Conservation (phyloP, 2,797 vertebrate genomes). For the Zenarchopterus dispar region DNA sequence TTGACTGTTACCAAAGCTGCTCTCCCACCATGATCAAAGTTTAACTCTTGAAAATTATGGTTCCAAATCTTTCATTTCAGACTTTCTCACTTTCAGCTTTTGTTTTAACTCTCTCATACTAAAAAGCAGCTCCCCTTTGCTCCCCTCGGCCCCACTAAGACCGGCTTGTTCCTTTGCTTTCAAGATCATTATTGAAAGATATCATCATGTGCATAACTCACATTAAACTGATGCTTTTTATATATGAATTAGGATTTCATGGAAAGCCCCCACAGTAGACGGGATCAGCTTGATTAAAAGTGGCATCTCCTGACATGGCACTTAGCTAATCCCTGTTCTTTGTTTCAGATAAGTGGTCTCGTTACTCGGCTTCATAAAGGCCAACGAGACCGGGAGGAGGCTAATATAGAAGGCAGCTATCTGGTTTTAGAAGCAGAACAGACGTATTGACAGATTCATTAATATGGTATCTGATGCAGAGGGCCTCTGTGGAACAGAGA, state of each 20-base stretch:
- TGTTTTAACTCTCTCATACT: too few relatives aligned
- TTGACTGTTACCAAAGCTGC: too few relatives aligned
- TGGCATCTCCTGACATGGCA: slow-evolving; percentile 32
- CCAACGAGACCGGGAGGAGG: slow-evolving; percentile 28
- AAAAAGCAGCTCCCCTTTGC: too few relatives aligned
- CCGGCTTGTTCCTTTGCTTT: neutral
- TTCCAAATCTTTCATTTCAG: too few relatives aligned
- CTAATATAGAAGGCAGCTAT: slow-evolving; percentile 37
- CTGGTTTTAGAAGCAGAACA: slow-evolving; percentile 51
- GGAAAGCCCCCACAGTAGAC: slow-evolving; percentile 15
- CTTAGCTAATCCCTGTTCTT: slow-evolving; percentile 41
- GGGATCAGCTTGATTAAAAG: slow-evolving; percentile 51
- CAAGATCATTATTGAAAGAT: neutral
- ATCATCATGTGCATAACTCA: fast-evolving
- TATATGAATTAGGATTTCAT: slow-evolving; percentile 9
- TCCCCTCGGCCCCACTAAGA: too few relatives aligned
- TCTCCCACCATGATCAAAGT: too few relatives aligned
- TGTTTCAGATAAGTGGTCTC: slow-evolving; percentile 42
- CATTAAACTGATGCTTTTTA: neutral
- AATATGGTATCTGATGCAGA: slow-evolving; percentile 42
- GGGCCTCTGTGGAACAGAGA: slow-evolving; percentile 30
- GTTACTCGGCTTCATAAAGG: slow-evolving; percentile 17
- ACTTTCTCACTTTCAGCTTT: too few relatives aligned
- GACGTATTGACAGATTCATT: slow-evolving; percentile 61
- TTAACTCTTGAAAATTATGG: too few relatives aligned